Evolutionary conservation across 2,113 vertebrate genomes (phyloP).

Genomic region (Tamias sibiricus): DNA sequence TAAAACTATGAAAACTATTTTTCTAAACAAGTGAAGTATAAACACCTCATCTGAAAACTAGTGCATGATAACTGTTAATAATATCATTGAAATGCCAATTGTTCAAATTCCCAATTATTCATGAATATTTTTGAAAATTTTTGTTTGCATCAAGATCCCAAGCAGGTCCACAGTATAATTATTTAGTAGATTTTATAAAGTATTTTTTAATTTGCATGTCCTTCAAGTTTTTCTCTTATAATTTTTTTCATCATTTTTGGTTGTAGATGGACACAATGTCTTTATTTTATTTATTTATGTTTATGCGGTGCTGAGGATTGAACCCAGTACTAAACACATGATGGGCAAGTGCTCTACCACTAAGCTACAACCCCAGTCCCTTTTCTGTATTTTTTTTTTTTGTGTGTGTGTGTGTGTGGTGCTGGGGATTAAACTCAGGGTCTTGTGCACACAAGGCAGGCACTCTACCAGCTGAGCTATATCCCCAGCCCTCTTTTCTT

Average conservation of each 20-base stretch:
- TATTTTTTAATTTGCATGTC: background rate
- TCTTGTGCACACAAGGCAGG: no score
- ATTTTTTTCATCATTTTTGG: background rate
- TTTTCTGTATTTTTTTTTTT: no score
- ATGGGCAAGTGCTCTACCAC: no score
- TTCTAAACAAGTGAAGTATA: background rate
- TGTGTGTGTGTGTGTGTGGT: no score
- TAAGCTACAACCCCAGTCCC: no score
- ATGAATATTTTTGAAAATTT: background rate
- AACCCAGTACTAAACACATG: no score
- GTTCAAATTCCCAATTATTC: background rate
- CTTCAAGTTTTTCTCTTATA: background rate
- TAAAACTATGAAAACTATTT: background rate
- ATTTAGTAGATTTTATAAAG: background rate
- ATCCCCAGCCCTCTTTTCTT: background rate
- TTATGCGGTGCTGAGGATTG: no score
- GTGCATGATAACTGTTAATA: background rate
- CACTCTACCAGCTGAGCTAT: no score
- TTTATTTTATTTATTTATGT: no score
- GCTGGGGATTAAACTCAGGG: no score
- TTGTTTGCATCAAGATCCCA: background rate
- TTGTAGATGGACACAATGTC: no score
- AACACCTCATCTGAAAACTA: background rate
- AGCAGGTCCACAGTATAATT: background rate
- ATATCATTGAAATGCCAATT: background rate